A percentile compares a stretch with the other conserved stretches of the same genome.
Conservation (phyloP, 2,797 vertebrate species). For the Anomalospiza imberbis region DNA sequence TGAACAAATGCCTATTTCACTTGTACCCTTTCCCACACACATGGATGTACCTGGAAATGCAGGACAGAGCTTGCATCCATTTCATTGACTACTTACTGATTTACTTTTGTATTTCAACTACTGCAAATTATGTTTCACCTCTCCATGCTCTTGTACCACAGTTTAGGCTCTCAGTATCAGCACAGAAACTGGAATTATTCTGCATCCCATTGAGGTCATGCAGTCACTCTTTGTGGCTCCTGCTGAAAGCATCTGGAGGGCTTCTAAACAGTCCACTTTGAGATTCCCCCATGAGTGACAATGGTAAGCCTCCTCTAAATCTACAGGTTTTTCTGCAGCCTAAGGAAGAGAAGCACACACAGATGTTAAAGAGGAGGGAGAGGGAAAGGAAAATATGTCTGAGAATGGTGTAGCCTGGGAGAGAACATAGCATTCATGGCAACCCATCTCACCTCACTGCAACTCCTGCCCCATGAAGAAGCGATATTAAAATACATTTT, state of each 20-base stretch:
- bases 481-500: background rate
- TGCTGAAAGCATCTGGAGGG: background rate
- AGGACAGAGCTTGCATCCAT: rapidly evolving
- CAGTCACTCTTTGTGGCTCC: background rate
- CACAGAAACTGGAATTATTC: background rate
- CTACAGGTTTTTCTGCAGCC: background rate
- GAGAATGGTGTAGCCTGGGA: background rate
- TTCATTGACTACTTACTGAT: background rate
- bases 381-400: background rate
- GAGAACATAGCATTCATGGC: background rate
- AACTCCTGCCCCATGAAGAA: background rate
- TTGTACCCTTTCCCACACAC: background rate
- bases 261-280: background rate
- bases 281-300: background rate
- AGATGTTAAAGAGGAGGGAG: background rate
- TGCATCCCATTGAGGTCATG: background rate
- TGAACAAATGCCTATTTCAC: background rate
- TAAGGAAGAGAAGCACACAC: background rate
- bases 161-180: background rate
- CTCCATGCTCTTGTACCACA: background rate
- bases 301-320: background rate
- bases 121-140: background rate
- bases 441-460: background rate
- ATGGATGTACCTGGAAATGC: background rate
- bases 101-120: background rate